These are phyloP conservation scores for Neogobius melanostomus DNA, from an alignment of 2,113 vertebrate species.

Conservation along the genomic window DNA sequence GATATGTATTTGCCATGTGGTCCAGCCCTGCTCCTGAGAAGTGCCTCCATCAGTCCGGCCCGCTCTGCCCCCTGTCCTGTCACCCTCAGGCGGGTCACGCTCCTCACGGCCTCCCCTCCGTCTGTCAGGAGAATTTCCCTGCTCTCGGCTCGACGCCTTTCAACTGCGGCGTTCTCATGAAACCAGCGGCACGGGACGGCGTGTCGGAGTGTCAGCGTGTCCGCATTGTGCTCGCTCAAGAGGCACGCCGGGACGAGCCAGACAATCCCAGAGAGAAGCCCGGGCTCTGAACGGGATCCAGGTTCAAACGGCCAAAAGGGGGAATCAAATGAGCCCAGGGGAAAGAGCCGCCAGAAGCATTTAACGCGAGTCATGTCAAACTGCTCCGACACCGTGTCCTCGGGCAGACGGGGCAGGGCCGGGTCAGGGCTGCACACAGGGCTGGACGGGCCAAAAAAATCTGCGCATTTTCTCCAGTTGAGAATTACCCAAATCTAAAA, in stretches of 20 bases:
- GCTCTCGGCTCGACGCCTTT: constrained; percentile 75
- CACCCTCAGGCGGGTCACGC: constrained; percentile 79
- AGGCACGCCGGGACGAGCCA: background rate
- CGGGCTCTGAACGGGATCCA: background rate
- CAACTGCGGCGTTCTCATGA: constrained; percentile 70
- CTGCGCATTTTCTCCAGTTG: no score
- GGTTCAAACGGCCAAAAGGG: background rate
- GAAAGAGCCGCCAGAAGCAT: background rate
- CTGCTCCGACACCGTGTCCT: background rate
- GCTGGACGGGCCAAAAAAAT: no score
- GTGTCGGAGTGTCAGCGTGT: constrained; percentile 38
- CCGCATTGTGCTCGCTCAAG: background rate
- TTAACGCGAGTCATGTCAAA: background rate
- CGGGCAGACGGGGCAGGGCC: background rate
- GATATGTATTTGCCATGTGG: no score
- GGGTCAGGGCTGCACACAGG: background rate
- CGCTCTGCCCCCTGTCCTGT: constrained; percentile 73
- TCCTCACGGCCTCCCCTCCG: constrained; percentile 74
- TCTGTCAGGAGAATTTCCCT: constrained; percentile 79
- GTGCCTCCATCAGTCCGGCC: background rate
- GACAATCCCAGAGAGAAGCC: background rate
- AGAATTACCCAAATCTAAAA: no score
- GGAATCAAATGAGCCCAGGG: background rate
- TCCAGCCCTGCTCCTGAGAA: no score
- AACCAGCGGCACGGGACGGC: constrained; percentile 62